A percentile compares a stretch with the other conserved stretches of the same genome.
phyloP scores from a whole-genome alignment of 2,797 vertebrate genomes.

The Cuniculus paca region DNA sequence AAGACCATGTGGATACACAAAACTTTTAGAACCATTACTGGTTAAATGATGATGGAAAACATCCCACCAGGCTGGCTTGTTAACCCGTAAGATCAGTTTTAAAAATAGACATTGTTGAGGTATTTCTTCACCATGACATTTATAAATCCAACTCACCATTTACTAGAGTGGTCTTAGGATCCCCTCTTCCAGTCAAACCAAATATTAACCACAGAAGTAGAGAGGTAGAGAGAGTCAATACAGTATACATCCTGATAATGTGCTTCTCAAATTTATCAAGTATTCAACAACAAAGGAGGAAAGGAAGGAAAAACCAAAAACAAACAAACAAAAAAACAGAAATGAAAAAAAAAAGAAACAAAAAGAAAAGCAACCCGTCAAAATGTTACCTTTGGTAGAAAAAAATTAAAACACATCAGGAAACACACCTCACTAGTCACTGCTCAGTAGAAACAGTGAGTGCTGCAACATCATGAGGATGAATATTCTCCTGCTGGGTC shows the following conservation, averaged over 20 bases:
- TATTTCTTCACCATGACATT: conserved; percentile 87
- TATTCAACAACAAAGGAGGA: conserved; percentile 79
- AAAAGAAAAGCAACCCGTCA: conserved; percentile 57
- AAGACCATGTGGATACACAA: conserved; percentile 93
- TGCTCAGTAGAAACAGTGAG: conserved; percentile 74
- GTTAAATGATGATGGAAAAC: conserved; percentile 91
- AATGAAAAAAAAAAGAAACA: neutral
- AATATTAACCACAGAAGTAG: conserved; percentile 7
- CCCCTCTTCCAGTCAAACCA: conserved; percentile 73
- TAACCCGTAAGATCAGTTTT: conserved; percentile 92
- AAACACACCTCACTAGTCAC: conserved; percentile 54
- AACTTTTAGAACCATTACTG: conserved; percentile 91
- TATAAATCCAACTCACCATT: conserved; percentile 80
- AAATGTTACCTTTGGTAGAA: conserved; percentile 84
- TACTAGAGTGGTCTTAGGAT: conserved; percentile 76
- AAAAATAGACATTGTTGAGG: conserved; percentile 85
- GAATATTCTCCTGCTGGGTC: conserved; percentile 79
- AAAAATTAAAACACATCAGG: neutral
- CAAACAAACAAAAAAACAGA: too few relatives aligned
- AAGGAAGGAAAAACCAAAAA: neutral
- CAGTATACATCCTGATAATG: conserved; percentile 81
- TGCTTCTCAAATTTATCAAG: conserved; percentile 86
- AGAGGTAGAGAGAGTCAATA: conserved; percentile 24
- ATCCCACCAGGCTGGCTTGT: conserved; percentile 89
- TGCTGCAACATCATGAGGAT: conserved; percentile 75